Evolutionary conservation across 2,888 invertebrate genomes (phyloP).

Genomic region (Branchellion lobata): DNA sequence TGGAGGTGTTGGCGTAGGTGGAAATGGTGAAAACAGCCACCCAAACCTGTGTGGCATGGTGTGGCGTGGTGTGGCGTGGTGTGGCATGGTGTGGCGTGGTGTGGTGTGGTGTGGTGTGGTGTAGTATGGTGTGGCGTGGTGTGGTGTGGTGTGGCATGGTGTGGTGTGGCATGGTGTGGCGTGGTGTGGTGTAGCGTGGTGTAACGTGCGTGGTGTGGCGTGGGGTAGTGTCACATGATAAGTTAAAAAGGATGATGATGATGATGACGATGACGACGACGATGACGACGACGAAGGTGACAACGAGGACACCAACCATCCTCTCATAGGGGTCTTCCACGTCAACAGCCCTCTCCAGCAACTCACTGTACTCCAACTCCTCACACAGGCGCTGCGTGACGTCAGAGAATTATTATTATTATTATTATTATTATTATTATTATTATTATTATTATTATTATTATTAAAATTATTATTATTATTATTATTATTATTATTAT

Average conservation of each 20-base stretch:
- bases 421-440: background rate
- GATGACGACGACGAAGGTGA: conserved; percentile 42
- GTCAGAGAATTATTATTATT: background rate
- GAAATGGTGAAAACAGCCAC: conserved; percentile 80
- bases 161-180: background rate
- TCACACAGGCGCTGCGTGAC: conserved; percentile 58
- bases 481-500: background rate
- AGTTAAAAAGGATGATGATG: conserved; percentile 54
- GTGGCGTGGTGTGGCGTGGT: background rate
- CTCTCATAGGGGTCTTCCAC: conserved; percentile 71
- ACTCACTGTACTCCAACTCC: conserved; percentile 79
- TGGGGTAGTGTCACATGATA: background rate
- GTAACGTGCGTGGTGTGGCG: too few relatives aligned
- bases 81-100: background rate
- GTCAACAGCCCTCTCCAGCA: conserved; percentile 74
- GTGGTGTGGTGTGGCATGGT: background rate
- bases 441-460: too few relatives aligned
- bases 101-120: too few relatives aligned
- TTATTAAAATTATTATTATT: too few relatives aligned
- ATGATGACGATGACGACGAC: conserved; percentile 44
- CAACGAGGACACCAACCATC: conserved; percentile 11
- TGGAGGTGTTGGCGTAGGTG: conserved; percentile 73
- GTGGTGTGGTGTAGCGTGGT: background rate
- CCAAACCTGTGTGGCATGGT: conserved; percentile 61
- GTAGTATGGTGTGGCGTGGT: background rate